Percentiles rank a stretch among this genome's conserved stretches.
Conservation (phyloP, 2,888 invertebrate genomes). For the Plebejus anna region DNA sequence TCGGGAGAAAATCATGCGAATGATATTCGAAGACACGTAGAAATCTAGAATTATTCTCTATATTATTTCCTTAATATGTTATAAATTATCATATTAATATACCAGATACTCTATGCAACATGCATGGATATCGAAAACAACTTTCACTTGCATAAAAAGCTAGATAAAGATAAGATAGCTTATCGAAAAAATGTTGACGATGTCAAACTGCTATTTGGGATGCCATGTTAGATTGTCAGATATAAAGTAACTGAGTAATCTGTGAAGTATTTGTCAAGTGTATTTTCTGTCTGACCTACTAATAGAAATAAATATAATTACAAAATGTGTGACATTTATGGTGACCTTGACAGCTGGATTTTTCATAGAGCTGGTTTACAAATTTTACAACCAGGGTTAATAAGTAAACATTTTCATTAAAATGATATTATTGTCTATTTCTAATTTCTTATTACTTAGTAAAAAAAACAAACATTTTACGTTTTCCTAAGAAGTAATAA, state of each 20-base stretch:
- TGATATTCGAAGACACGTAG: conserved; percentile 18
- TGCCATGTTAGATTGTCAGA: not conserved
- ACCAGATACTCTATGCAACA: not conserved
- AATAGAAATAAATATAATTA: conserved; percentile 9
- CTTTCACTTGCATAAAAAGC: not conserved
- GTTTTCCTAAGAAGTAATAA: too few species aligned
- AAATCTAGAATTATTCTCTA: conserved; percentile 9
- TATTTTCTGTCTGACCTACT: conserved; percentile 18
- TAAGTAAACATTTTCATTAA: not conserved
- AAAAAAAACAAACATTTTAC: too few species aligned
- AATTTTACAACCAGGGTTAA: not conserved
- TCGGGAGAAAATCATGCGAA: conserved; percentile 17
- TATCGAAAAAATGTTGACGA: conserved; percentile 15
- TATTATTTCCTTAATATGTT: conserved; percentile 6
- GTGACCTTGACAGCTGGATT: conserved; percentile 21
- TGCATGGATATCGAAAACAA: conserved; percentile 1
- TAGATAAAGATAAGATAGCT: not conserved
- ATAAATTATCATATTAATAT: conserved; percentile 16
- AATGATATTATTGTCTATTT: not conserved
- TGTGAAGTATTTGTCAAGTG: not conserved
- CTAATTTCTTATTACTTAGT: too few species aligned
- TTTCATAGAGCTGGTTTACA: not conserved
- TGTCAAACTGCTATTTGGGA: conserved; percentile 5
- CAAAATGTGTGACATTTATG: conserved; percentile 7
- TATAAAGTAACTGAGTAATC: not conserved